These are phyloP conservation scores for Drosophila aff. DNA, from an alignment of 1,140 invertebrate genomes.

Conservation along the genomic window DNA sequence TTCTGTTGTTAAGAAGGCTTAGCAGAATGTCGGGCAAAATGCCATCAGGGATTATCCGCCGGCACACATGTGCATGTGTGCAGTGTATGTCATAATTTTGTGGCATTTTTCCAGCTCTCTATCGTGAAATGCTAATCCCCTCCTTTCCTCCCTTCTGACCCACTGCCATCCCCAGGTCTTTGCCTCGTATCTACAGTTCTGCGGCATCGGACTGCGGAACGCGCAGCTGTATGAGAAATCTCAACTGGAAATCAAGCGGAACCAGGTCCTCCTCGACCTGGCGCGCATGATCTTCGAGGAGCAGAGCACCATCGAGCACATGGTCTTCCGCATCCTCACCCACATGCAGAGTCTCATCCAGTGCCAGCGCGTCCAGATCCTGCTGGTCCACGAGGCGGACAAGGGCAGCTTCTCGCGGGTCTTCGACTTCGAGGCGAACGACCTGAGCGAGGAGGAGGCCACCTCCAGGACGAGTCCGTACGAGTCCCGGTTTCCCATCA, in stretches of 20 bases:
- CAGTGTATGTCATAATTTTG: conserved; percentile 29
- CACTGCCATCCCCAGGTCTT: conserved; percentile 88
- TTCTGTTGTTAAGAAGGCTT: conserved; percentile 54
- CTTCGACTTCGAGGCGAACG: conserved; percentile 95
- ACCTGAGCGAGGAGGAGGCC: conserved; percentile 90
- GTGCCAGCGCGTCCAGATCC: conserved; percentile 96
- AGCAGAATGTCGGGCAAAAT: conserved; percentile 52
- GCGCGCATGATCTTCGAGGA: conserved; percentile 98
- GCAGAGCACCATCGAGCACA: conserved; percentile 97
- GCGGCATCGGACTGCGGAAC: conserved; percentile 97
- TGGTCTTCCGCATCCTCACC: conserved; percentile 96
- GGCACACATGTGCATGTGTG: conserved; percentile 1
- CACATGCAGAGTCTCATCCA: conserved; percentile 97
- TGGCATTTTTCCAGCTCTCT: conserved; percentile 35
- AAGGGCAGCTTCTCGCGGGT: conserved; percentile 95
- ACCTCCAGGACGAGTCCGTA: conserved; percentile 93
- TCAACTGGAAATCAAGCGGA: conserved; percentile 96
- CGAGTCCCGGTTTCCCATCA: conserved; percentile 97
- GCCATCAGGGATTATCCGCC: conserved; percentile 55
- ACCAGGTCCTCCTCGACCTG: conserved; percentile 97
- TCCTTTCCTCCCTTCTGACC: not conserved
- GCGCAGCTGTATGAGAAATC: conserved; percentile 97
- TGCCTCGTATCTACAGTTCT: conserved; percentile 96
- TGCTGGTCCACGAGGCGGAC: conserved; percentile 94
- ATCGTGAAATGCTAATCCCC: conserved; percentile 24